Conservation (phyloP, 2,888 invertebrate genomes). For the Tinea pellionella region DNA sequence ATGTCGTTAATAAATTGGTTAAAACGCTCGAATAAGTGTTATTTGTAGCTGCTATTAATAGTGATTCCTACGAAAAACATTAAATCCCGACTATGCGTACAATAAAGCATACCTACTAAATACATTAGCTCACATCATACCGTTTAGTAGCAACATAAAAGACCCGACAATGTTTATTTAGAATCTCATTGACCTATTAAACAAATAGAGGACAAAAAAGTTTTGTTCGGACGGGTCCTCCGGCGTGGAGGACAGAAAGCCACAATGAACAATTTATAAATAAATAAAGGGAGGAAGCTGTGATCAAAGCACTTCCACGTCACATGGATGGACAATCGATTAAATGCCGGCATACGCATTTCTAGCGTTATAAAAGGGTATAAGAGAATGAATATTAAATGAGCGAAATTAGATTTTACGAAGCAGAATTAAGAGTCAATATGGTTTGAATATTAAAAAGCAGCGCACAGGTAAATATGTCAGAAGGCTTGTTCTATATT, state of each 20-base stretch:
- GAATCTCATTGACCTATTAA: slow-evolving; percentile 23
- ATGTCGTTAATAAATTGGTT: background rate
- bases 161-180: background rate
- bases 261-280: slow-evolving; percentile 44
- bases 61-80: background rate
- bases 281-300: slow-evolving; percentile 57
- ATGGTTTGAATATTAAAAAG: background rate
- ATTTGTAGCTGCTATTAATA: background rate
- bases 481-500: background rate
- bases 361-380: background rate
- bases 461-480: background rate
- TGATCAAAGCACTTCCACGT: slow-evolving; percentile 56
- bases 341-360: slow-evolving; percentile 27
- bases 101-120: background rate
- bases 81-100: background rate
- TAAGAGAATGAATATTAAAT: background rate
- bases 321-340: slow-evolving; percentile 56
- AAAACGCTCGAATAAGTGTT: no score
- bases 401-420: background rate
- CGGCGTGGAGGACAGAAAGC: slow-evolving; percentile 26
- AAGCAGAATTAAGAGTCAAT: background rate
- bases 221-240: slow-evolving; percentile 4
- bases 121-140: background rate
- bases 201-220: slow-evolving; percentile 28
- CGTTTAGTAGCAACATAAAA: background rate